phyloP scores from a whole-genome alignment of 2,888 invertebrate genomes.

The Trichogramma dendrolimi region DNA sequence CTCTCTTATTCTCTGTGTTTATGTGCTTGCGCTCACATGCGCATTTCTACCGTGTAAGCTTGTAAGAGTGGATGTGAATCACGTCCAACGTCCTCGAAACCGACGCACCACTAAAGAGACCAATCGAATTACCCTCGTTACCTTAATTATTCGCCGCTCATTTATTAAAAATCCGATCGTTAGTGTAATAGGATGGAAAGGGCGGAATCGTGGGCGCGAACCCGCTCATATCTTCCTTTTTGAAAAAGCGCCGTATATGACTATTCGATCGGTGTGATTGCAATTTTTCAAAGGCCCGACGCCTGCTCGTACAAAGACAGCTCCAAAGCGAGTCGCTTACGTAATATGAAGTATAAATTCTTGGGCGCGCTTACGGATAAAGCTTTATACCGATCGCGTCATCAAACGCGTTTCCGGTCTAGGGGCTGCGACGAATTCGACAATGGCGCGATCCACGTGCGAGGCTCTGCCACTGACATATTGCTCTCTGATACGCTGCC shows the following conservation, averaged over 20 bases:
- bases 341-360: neutral
- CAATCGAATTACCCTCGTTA: conserved; percentile 17
- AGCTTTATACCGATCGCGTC: neutral
- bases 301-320: neutral
- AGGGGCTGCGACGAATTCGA: conserved; percentile 31
- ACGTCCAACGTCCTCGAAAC: neutral
- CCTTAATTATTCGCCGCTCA: conserved; percentile 9
- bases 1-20: neutral
- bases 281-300: neutral
- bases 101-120: neutral
- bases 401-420: conserved; percentile 33
- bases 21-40: neutral
- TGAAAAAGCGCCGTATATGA: neutral
- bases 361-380: too few species aligned
- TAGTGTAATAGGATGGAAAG: too few species aligned
- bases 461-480: conserved; percentile 48
- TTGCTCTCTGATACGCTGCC: conserved; percentile 31
- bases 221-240: neutral
- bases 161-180: too few species aligned
- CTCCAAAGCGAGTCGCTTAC: neutral
- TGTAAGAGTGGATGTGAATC: neutral
- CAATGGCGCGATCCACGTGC: conserved; percentile 30
- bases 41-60: neutral
- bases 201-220: too few species aligned
- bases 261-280: neutral